A percentile compares a stretch with the other conserved stretches of the same genome.
Evolutionary conservation across 2,797 vertebrate genomes (phyloP).

Genomic region (Poecilia wingei): DNA sequence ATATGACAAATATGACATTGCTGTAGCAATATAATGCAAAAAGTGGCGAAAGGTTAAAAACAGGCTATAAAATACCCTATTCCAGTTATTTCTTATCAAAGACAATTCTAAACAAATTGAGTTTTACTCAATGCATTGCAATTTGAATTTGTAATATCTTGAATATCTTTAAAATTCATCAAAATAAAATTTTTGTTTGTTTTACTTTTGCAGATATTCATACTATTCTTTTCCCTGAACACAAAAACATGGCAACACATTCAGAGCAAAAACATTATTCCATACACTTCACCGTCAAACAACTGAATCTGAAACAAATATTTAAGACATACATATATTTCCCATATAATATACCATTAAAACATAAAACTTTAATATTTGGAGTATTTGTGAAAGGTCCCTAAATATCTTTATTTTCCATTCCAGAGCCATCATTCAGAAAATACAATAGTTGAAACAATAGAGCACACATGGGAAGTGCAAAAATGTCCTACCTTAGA

Average conservation of each 20-base stretch:
- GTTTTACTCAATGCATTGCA: too few relatives aligned
- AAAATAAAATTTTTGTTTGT: neutral
- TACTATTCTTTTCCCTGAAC: neutral
- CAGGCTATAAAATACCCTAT: neutral
- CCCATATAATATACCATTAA: neutral
- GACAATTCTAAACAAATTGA: neutral
- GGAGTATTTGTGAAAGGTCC: neutral
- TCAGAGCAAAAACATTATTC: neutral
- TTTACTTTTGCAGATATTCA: neutral
- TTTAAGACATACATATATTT: neutral
- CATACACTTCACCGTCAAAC: neutral
- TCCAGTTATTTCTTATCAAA: neutral
- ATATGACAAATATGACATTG: neutral
- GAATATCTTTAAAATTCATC: neutral
- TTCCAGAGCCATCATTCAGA: neutral
- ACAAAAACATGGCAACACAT: neutral
- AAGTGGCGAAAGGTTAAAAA: neutral
- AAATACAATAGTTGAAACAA: neutral
- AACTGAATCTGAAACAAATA: neutral
- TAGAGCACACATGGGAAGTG: neutral
- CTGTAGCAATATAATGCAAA: neutral
- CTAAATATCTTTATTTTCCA: neutral
- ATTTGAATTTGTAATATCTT: neutral
- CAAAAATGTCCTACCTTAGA: constrained; percentile 16
- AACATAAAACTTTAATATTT: neutral